Base-by-base conservation (phyloP, 2,113 vertebrate species). In the Elephantulus edwardii region DNA sequence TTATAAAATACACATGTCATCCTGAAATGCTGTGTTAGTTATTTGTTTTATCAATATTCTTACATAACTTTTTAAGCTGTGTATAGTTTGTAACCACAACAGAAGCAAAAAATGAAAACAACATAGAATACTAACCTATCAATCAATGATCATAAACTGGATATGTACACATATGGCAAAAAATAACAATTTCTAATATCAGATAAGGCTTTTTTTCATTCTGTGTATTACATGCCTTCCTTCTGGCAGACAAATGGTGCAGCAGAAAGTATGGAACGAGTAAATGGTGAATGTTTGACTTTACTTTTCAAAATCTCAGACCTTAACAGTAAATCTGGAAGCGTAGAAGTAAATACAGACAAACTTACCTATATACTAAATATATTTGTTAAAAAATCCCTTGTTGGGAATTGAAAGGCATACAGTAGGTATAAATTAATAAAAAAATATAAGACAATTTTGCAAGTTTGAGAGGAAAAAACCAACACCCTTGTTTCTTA, bases 1-100 rank as follows among this genome's bases (percentile, higher is more conserved):
- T 80, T 77, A n/a, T n/a, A 50, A 64, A 68, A 68, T 40, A 74
- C 0, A 42, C 16, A 64, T 72, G 22, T 0, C 2, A 20, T n/a
- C n/a, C 85, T 83, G 30, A 17, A 91, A 78, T 82, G 38, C 20
- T 87, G n/a, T 40, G 38, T 40, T 40, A 35, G 30, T 6, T 52
- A 52, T 86, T 89, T 74, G 56, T 40, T 84, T 35, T 68, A 35
- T 62, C 30, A 82, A n/a, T 71, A 68, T 46, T 54, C 48, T 48
- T 50, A 72, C 24, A 84, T 62, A 93, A 42, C 48, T 42, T 52
- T 56, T 77, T 26, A 93, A 91, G 68, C 17, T 76, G 9, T n/a
- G 17, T 24, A 17, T 40, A 84, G 44, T n/a, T 89, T 74, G 33
- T 44, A 58, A 56, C 16, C 58, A 44, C 19, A 60, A 42, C 11